Base-by-base conservation (phyloP, 2,797 vertebrate species). In the Chloroceryle inda region DNA sequence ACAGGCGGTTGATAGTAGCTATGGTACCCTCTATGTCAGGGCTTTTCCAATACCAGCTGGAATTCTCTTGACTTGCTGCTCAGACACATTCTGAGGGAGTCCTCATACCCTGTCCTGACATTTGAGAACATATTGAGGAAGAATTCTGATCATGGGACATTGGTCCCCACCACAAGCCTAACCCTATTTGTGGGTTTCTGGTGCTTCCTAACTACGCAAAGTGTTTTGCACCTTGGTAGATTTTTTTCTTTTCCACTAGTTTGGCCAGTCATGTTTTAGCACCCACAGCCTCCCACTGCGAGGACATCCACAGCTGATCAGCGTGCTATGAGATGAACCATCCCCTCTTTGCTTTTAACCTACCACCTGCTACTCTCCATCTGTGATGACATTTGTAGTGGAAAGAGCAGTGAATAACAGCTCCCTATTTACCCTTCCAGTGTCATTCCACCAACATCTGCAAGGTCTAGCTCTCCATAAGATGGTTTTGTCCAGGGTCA, bases 21-120 rank as follows among this genome's bases (percentile, higher is more conserved):
- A 9, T 1, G 1, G 40, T 5, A 29, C 31, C 17, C 72, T 49
- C 44, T 83, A 0, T 11, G 0, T 27, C 53, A 47, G 56, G 17
- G 11, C 4, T 78, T 93, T 83, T 77, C 16, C 37, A 58, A 20
- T 29, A 6, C 1, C 72, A 77, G 24, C 49, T 50, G 24, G 35
- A 83, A 7, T 62, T 73, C 13, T 29, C 15, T 26, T 37, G 12
- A 12, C 22, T 38, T 62, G 6, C n/a, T 84, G 69, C 74, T 81
- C 62, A 84, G 33, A 35, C 2, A 6, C 16, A 33, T 50, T 61
- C 53, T 6, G 2, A 33, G 22, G 13, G 9, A 71, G 9, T 37
- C 53, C 56, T 78, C 66, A 40, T 4, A 19, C 16, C 8, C 9
- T 5, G 5, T 79, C 27, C 27, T 63, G 37, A 37, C 11, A 49